phyloP scores from a whole-genome alignment of 1,140 invertebrate genomes.

The Hyposmocoma kahamanoa region DNA sequence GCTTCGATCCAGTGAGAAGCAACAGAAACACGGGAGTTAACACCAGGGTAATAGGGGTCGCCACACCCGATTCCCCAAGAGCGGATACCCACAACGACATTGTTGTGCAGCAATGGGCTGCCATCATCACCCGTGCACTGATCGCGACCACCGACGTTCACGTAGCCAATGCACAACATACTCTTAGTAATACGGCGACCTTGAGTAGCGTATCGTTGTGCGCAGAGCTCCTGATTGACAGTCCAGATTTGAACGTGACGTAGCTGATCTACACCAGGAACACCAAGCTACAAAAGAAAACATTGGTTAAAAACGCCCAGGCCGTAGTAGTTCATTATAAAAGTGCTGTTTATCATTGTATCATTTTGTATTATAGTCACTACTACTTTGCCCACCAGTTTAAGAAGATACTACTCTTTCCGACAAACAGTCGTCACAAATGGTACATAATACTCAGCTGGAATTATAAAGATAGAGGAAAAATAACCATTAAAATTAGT shows the following conservation, averaged over 20 bases:
- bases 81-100: not conserved
- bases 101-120: not conserved
- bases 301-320: too few relatives aligned
- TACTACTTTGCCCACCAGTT: too few relatives aligned
- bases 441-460: too few relatives aligned
- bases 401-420: too few relatives aligned
- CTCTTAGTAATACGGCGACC: not conserved
- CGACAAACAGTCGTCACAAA: too few relatives aligned
- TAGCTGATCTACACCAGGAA: not conserved
- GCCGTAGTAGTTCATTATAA: too few relatives aligned
- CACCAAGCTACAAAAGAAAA: not conserved
- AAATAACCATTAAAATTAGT: too few relatives aligned
- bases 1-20: conserved; percentile 3
- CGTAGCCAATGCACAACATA: not conserved
- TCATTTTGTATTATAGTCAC: too few relatives aligned
- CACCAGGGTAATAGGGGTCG: not conserved
- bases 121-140: not conserved
- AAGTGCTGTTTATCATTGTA: too few relatives aligned
- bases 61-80: not conserved
- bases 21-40: not conserved
- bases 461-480: too few relatives aligned
- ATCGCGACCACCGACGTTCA: not conserved
- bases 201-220: not conserved
- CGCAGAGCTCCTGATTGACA: not conserved
- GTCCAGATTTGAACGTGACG: not conserved